These are phyloP conservation scores for Galagoides demidoff DNA, from an alignment of 2,797 vertebrate genomes.

Conservation along the genomic window DNA sequence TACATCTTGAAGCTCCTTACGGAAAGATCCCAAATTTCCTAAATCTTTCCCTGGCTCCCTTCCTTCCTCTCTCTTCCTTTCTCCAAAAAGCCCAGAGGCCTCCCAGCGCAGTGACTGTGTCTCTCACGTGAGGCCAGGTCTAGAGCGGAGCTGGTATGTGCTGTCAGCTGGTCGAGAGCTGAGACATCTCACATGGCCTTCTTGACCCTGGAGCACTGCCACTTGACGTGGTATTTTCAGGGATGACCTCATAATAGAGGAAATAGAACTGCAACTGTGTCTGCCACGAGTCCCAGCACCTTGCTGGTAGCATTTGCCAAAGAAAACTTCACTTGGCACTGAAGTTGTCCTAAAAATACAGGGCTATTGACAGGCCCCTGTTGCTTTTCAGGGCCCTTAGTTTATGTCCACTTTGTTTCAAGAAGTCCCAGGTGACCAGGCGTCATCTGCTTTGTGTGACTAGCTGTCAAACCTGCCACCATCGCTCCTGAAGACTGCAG, in stretches of 20 bases:
- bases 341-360: background rate
- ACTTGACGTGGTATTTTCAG: constrained; percentile 53
- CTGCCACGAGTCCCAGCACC: background rate
- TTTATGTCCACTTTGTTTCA: background rate
- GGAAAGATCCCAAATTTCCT: background rate
- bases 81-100: background rate
- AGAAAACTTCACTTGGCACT: background rate
- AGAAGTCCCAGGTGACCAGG: background rate
- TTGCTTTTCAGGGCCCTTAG: background rate
- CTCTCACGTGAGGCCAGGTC: background rate
- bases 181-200: background rate
- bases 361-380: background rate
- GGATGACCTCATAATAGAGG: constrained; percentile 50
- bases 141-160: background rate
- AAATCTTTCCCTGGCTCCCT: background rate
- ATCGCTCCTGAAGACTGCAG: background rate
- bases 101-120: background rate
- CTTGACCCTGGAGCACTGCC: constrained; percentile 14
- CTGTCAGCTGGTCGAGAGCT: background rate
- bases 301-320: constrained; percentile 2
- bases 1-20: background rate
- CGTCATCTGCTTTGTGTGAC: background rate
- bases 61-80: background rate
- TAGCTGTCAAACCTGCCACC: background rate
- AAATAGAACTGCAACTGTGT: background rate